phyloP scores from a whole-genome alignment of 2,113 vertebrate genomes.

The Xiphorhynchus elegans region DNA sequence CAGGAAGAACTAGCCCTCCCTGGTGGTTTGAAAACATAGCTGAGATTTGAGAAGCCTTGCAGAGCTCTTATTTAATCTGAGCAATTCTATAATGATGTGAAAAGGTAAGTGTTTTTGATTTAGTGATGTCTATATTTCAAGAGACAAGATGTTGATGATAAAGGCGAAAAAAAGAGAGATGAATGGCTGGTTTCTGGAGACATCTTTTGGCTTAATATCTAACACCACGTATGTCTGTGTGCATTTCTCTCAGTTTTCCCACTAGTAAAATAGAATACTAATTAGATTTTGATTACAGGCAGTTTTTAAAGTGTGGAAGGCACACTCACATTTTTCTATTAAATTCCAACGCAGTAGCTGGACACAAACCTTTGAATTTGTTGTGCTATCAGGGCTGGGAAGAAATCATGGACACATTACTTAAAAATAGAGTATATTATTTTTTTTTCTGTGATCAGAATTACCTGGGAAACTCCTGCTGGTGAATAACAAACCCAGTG shows the following conservation, averaged over 20 bases:
- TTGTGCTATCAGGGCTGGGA: not conserved
- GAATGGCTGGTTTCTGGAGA: constrained; percentile 58
- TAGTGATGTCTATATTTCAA: constrained; percentile 53
- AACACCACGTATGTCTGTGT: not conserved
- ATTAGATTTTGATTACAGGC: constrained; percentile 54
- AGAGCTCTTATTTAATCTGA: constrained; percentile 49
- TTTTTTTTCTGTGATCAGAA: not conserved
- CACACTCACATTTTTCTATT: not conserved
- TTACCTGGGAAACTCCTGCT: not conserved
- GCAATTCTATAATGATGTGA: constrained; percentile 44
- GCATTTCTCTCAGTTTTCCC: constrained; percentile 27
- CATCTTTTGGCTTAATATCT: constrained; percentile 62
- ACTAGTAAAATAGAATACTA: constrained; percentile 50
- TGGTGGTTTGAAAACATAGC: constrained; percentile 65
- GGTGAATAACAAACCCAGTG: rapidly evolving
- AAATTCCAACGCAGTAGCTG: not conserved
- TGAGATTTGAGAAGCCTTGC: constrained; percentile 45
- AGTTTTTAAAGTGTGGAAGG: constrained; percentile 5
- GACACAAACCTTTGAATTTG: not conserved
- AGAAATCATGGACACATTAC: rapidly evolving
- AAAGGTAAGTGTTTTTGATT: constrained; percentile 63
- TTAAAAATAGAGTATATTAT: not conserved
- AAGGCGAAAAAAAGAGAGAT: not conserved
- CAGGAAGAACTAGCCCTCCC: constrained; percentile 63
- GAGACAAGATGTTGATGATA: constrained; percentile 47